Base-by-base conservation (phyloP, 2,888 invertebrate species). In the Abrostola triplasia region DNA sequence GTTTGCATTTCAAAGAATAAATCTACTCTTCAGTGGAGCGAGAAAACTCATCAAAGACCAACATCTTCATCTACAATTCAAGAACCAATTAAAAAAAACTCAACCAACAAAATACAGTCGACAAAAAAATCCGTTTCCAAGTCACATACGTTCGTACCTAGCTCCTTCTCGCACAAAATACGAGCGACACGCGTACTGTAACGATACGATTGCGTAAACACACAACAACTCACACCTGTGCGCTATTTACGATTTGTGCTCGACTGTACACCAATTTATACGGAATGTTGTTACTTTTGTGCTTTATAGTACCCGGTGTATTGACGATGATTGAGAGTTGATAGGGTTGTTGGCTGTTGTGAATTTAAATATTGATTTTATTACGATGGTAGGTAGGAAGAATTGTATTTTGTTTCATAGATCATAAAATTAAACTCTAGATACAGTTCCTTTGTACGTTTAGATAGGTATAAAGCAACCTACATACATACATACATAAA, bases 121-220 rank as follows among this genome's bases (percentile, higher is more conserved):
- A 51, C 63, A 60, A 72, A 74, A 64, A 62, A 38, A 57, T 44
- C 51, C 48, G 61, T 76, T 52, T 42, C 50, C 67, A 49, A 64
- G 76, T 73, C 67, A 60, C 64, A 62, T 67, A 64, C 65, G 55
- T 71, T 52, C 24, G 24, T 24, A 24, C 48, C 44, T 48, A 61
- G 48, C 64, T 76, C 62, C 79, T 68, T 71, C 70, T 55, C 56
- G 58, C 53, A 56, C 79, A 71, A 84, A 76, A 70, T 76, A 81
- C 80, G 77, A 75, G 64, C 76, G 77, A 81, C 80, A 73, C 70
- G 76, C 79, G 82, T 80, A 80, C 82, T 77, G 73, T 79, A 77
- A 79, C 77, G 73, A 77, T 79, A 79, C 80, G 84, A 83, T 81
- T 75, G 76, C 82, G 79, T 84, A 84, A 85, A 85, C 85, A 84